phyloP scores from a whole-genome alignment of 1,140 invertebrate genomes.

The Brachionus plicatilis region DNA sequence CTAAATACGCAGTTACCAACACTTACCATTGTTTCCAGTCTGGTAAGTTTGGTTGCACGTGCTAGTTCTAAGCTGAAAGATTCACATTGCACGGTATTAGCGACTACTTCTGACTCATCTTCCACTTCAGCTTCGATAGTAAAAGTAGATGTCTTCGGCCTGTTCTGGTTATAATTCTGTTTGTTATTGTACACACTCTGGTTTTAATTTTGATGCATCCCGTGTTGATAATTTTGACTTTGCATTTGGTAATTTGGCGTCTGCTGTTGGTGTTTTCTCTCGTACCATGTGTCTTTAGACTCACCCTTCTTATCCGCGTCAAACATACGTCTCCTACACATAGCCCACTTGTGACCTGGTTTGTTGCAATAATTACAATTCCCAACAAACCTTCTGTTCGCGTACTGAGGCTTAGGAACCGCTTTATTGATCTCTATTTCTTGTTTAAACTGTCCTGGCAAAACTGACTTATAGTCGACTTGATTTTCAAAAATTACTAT shows the following conservation, averaged over 20 bases:
- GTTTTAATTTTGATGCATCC: background rate
- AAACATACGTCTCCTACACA: background rate
- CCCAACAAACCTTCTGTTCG: background rate
- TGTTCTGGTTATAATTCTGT: no score
- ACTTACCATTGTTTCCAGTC: background rate
- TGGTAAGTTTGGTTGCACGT: background rate
- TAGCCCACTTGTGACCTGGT: background rate
- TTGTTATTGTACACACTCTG: background rate
- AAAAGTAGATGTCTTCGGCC: no score
- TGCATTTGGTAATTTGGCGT: background rate
- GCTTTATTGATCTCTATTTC: background rate
- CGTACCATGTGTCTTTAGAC: background rate
- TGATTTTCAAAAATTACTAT: conserved; percentile 18
- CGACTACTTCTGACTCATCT: background rate
- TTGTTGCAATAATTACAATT: conserved; percentile 22
- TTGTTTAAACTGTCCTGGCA: background rate
- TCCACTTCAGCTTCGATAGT: no score
- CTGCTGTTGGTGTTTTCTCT: background rate
- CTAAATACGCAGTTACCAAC: background rate
- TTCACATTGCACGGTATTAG: background rate
- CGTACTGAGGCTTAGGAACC: background rate
- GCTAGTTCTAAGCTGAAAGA: background rate
- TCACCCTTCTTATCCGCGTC: background rate
- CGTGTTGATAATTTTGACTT: background rate
- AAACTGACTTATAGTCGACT: background rate